Evolutionary conservation across 2,888 invertebrate species (phyloP).

Genomic region (Idaea dimidiata): DNA sequence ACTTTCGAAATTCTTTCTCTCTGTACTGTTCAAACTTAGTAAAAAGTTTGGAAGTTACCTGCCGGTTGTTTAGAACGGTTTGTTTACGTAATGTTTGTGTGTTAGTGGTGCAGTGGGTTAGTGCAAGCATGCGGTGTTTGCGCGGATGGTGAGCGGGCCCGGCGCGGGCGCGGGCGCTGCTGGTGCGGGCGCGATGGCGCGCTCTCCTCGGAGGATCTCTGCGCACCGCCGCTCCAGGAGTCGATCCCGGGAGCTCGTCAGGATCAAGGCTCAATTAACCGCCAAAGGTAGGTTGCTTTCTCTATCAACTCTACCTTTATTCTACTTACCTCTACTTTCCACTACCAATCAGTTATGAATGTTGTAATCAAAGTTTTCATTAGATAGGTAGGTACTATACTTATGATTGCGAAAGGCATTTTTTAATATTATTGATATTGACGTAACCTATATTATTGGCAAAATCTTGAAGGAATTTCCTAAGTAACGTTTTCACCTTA

Average conservation of each 20-base stretch:
- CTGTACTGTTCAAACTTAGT: not conserved
- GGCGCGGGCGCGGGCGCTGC: constrained; percentile 10
- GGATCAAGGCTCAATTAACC: constrained; percentile 63
- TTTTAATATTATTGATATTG: no score
- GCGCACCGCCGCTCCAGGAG: constrained; percentile 61
- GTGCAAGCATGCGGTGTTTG: constrained; percentile 20
- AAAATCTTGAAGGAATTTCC: no score
- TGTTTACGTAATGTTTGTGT: constrained; percentile 11
- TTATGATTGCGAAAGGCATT: no score
- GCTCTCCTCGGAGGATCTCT: constrained; percentile 65
- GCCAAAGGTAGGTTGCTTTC: constrained; percentile 55
- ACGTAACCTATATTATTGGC: no score
- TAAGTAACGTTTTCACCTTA: not conserved
- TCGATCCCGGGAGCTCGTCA: constrained; percentile 60
- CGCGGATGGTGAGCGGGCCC: constrained; percentile 9
- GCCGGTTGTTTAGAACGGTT: constrained; percentile 9
- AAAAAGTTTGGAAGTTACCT: constrained; percentile 8
- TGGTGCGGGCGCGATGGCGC: constrained; percentile 53
- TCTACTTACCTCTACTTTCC: no score
- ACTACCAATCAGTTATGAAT: not conserved
- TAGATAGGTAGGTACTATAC: no score
- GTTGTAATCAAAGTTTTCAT: not conserved
- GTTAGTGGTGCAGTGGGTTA: constrained; percentile 21
- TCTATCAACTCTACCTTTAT: not conserved
- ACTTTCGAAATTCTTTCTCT: constrained; percentile 7